Percentiles rank a stretch among this genome's conserved stretches.
phyloP scores from a whole-genome alignment of 2,797 vertebrate species.

The Cuculus canorus region DNA sequence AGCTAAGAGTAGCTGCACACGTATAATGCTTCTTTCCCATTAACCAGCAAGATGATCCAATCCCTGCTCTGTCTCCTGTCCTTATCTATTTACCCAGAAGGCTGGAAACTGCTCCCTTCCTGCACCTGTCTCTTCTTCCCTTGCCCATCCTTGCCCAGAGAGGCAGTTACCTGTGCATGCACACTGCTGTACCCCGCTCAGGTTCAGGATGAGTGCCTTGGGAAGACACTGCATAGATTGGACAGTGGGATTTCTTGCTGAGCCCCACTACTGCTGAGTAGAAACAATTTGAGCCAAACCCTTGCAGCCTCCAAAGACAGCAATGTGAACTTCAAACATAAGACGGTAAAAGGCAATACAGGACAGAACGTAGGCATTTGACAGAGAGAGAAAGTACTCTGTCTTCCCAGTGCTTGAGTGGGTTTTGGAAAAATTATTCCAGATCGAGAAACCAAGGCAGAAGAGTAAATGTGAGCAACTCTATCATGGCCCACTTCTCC shows the following conservation, averaged over 20 bases:
- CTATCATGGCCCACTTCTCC: neutral
- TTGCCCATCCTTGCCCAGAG: neutral
- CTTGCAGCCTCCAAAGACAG: neutral
- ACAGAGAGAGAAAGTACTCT: neutral
- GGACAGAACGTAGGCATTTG: neutral
- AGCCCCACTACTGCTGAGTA: neutral
- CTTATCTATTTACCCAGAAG: neutral
- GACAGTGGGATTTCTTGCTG: neutral
- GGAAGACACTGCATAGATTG: neutral
- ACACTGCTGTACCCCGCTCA: neutral
- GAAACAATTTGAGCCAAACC: neutral
- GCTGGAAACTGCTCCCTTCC: neutral
- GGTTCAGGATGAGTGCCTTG: neutral
- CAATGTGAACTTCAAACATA: neutral
- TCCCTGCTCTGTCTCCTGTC: neutral
- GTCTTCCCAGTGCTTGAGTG: neutral
- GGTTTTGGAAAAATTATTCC: neutral
- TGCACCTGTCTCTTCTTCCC: neutral
- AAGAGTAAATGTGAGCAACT: neutral
- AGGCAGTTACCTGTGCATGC: neutral
- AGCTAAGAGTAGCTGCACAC: neutral
- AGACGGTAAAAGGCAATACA: neutral
- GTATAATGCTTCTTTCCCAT: neutral
- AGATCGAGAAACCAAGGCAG: neutral
- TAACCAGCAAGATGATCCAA: neutral